A percentile compares a stretch with the other conserved stretches of the same genome.
Conservation (phyloP, 2,888 invertebrate genomes). For the Nebria brevicollis region DNA sequence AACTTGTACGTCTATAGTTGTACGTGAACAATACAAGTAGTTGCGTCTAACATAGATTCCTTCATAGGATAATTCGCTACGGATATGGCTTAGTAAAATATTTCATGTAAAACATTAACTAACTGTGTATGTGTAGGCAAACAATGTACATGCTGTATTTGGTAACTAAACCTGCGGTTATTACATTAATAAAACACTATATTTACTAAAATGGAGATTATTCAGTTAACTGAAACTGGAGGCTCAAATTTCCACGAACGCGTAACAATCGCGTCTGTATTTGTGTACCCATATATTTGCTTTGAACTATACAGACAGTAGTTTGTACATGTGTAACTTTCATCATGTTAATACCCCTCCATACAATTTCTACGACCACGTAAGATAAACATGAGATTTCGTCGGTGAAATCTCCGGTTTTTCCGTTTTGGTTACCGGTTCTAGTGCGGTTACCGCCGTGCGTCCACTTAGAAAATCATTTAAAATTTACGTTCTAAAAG, state of each 20-base stretch:
- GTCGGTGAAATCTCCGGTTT: not conserved
- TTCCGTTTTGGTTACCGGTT: conserved; percentile 26
- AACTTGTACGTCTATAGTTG: no score
- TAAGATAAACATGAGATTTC: conserved; percentile 8
- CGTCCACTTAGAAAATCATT: conserved; percentile 32
- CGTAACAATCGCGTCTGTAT: not conserved
- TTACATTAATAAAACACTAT: not conserved
- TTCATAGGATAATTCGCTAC: not conserved
- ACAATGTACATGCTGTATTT: not conserved
- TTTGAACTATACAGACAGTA: not conserved
- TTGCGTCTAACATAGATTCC: not conserved
- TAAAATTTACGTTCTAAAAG: conserved; percentile 37
- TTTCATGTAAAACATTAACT: conserved; percentile 1
- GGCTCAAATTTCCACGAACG: not conserved
- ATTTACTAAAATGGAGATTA: not conserved
- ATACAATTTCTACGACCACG: not conserved
- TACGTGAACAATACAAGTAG: not conserved
- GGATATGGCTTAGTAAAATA: not conserved
- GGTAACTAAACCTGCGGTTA: not conserved
- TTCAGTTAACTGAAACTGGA: not conserved
- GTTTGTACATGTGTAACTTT: not conserved
- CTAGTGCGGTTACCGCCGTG: conserved; percentile 10
- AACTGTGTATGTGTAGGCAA: not conserved
- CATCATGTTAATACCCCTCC: not conserved
- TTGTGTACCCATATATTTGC: conserved; percentile 11